Conservation (phyloP, 2,888 invertebrate genomes). For the Rhingia rostrata region DNA sequence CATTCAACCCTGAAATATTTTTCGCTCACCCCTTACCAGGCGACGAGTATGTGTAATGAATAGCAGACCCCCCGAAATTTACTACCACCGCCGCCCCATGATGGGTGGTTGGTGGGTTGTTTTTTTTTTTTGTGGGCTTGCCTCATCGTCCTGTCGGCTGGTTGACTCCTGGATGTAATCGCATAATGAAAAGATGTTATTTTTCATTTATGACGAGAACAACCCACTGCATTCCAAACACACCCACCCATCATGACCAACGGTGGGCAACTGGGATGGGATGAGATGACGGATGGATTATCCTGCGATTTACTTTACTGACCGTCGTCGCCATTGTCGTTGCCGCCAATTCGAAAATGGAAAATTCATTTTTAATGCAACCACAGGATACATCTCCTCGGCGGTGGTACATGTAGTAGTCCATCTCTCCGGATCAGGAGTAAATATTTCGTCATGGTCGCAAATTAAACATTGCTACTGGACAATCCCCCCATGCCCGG, state of each 20-base stretch:
- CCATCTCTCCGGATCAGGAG: conserved; percentile 20
- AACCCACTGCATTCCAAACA: conserved; percentile 44
- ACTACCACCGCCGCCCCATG: conserved; percentile 30
- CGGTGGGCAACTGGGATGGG: not conserved
- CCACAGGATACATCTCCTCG: conserved; percentile 54
- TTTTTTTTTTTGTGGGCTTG: conserved; percentile 10
- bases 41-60: conserved; percentile 66
- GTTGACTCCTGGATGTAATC: conserved; percentile 69
- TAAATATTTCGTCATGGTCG: conserved; percentile 52
- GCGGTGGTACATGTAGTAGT: not conserved
- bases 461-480: conserved; percentile 47
- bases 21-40: conserved; percentile 25
- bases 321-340: not conserved
- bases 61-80: conserved; percentile 59
- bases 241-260: not conserved
- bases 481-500: not conserved
- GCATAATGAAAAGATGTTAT: conserved; percentile 69
- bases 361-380: conserved; percentile 71
- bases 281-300: conserved; percentile 1
- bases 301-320: conserved; percentile 21
- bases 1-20: conserved; percentile 73
- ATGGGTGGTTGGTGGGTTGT: conserved; percentile 4
- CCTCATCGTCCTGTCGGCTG: conserved; percentile 37
- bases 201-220: conserved; percentile 67
- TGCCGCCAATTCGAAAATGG: conserved; percentile 65